These are phyloP conservation scores for Ochropacha duplaris DNA, from an alignment of 2,888 invertebrate species.

Conservation along the genomic window DNA sequence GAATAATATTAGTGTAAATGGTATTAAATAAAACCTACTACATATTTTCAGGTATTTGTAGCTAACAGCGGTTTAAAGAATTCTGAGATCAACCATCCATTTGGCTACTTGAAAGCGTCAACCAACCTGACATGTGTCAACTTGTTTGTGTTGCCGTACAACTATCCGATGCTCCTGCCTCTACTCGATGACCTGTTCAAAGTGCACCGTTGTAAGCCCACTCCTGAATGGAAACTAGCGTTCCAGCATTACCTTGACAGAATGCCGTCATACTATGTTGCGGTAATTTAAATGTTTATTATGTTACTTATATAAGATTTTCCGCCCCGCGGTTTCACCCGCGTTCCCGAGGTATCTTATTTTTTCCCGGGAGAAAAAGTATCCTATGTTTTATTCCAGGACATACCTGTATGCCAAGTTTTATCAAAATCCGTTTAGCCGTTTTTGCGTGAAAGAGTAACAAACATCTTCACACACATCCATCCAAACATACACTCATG, in stretches of 20 bases:
- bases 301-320: too few species aligned
- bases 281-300: slow-evolving; percentile 67
- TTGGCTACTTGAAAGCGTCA: slow-evolving; percentile 98
- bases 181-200: slow-evolving; percentile 97
- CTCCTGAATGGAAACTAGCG: slow-evolving; percentile 94
- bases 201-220: slow-evolving; percentile 95
- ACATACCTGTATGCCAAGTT: too few species aligned
- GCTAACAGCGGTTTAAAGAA: slow-evolving; percentile 92
- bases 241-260: slow-evolving; percentile 97
- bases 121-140: slow-evolving; percentile 97
- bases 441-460: too few species aligned
- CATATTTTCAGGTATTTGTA: slow-evolving; percentile 88
- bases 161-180: slow-evolving; percentile 97
- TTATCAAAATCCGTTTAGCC: too few species aligned
- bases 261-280: slow-evolving; percentile 98
- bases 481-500: too few species aligned
- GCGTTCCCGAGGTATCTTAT: too few species aligned
- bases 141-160: slow-evolving; percentile 98
- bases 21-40: background rate
- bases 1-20: too few species aligned
- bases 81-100: slow-evolving; percentile 95
- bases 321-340: too few species aligned
- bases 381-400: too few species aligned
- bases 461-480: too few species aligned
- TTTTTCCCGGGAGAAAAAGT: too few species aligned